phyloP scores from a whole-genome alignment of 1,140 invertebrate genomes.

The Leucophenga varia region DNA sequence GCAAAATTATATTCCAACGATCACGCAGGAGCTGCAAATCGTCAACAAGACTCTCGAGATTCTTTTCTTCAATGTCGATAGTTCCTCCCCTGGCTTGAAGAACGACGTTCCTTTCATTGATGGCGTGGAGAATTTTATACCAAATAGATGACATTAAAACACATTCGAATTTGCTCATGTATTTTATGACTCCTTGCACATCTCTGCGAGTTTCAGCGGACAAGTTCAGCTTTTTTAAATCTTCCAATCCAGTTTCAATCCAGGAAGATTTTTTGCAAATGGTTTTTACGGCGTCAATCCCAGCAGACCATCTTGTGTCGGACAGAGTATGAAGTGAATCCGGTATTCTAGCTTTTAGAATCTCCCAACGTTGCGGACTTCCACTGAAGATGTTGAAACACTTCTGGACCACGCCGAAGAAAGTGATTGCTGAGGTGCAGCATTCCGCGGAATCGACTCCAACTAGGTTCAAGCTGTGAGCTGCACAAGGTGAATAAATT shows the following conservation, averaged over 20 bases:
- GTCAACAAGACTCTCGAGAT: background rate
- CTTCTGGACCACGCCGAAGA: background rate
- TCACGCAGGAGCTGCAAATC: background rate
- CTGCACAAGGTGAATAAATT: background rate
- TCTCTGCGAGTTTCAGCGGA: background rate
- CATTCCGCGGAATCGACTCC: background rate
- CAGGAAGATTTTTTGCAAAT: background rate
- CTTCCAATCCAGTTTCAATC: background rate
- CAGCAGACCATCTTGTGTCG: constrained; percentile 1
- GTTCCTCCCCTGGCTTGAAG: background rate
- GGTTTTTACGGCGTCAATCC: background rate
- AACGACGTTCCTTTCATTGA: background rate
- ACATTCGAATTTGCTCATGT: background rate
- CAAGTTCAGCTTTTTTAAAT: background rate
- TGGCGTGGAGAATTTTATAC: background rate
- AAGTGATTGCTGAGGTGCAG: background rate
- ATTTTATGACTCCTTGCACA: background rate
- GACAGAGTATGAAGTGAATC: constrained; percentile 1
- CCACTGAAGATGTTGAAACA: background rate
- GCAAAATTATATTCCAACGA: background rate
- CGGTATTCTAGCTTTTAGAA: background rate
- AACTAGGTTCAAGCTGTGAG: background rate
- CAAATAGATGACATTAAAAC: background rate
- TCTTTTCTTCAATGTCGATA: background rate
- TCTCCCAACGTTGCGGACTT: constrained; percentile 2